Evolutionary conservation across 2,797 vertebrate genomes (phyloP), one percentile per base, ranked within the genome.

Genomic region (Lepidocolaptes lacrymiger): DNA sequence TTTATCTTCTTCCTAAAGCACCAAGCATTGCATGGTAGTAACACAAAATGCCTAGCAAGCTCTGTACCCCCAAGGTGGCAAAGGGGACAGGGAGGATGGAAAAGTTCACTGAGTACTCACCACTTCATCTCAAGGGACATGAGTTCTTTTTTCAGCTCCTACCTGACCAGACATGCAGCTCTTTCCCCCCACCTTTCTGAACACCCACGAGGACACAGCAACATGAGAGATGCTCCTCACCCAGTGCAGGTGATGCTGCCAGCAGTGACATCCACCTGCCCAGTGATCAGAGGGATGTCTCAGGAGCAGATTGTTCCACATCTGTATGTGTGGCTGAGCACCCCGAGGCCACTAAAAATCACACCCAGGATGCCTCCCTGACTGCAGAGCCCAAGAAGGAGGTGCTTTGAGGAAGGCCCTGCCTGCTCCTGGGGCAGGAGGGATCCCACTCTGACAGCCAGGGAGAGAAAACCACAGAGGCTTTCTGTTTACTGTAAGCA

Each of bases 401-500:
- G 49, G 30, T 0, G 27, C 75, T 66, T 39, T 26, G 67, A 75
- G 86, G 72, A 86, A 34, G 73, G 77, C 46, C 18, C 71, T 74
- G 62, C 41, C 85, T 55, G 67, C 79, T 76, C 89, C 81, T 56
- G 62, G 75, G 56, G 79, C 90, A 63, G 69, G 8, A 58, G 67
- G 63, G 74, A 88, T 61, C 61, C 82, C 54, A n/a, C 41, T 5
- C 51, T 12, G 44, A 34, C 85, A 28, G 39, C 1, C 32, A 21
- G 82, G 41, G 46, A 95, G 75, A 68, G 76, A 43, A 90, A 94
- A 54, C 79, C 86, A 3, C 54, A 14, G 84, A 54, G 54, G 59
- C 58, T 80, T 56, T 34, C 62, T 95, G 91, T 94, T 97, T 96
- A 96, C 93, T 89, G 92, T 93, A 96, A 95, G 92, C 94, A 89